Base-by-base conservation (phyloP, 1,140 invertebrate species). In the Yoshiicerus persimilis region DNA sequence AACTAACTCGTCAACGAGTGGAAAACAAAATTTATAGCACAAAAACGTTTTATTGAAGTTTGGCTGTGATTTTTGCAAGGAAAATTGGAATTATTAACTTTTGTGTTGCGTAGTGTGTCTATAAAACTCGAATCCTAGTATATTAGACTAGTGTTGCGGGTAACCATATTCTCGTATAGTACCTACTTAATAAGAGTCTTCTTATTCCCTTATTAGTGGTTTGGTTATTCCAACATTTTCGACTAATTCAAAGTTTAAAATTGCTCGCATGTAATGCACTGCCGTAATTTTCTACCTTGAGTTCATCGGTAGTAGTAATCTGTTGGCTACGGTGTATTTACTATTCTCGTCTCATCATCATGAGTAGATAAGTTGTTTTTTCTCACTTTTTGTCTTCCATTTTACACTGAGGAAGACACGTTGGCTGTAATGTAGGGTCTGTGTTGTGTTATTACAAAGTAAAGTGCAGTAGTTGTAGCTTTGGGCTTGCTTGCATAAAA, bases 381-480 rank as follows among this genome's bases (percentile, higher is more conserved):
- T 70, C 8, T 70, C 64, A 25, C 64, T 30, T 70, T 70, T 70
- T 30, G 13, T 70, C 13, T 70, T 25, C 16, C 16, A 3, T 8
- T 2, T 66, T 27, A 27, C 1, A 27, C n/a, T 27, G 23, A n/a
- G 64, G 27, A 30, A 70, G 64, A 27, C 23, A 25, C 62, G 62
- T 16, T n/a, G 64, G 27, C 64, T 25, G 27, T 70, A 70, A 70
- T 27, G 27, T 25, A n/a, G 47, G 20, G 47, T 56, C 47, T 56
- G 47, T 56, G 13, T 56, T n/a, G 47, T 56, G 47, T 56, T 56
- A 56, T 56, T 56, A 70, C 23, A 2, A n/a, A 80, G 32, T 80
- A 36, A 80, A 80, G 75, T 80, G 75, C 75, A 80, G 75, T 80
- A 80, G 75, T 80, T 38, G 32, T 80, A 36, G 32, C 75, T 80